Base-by-base conservation (phyloP, 2,888 invertebrate species). In the Caradrina kadenii region DNA sequence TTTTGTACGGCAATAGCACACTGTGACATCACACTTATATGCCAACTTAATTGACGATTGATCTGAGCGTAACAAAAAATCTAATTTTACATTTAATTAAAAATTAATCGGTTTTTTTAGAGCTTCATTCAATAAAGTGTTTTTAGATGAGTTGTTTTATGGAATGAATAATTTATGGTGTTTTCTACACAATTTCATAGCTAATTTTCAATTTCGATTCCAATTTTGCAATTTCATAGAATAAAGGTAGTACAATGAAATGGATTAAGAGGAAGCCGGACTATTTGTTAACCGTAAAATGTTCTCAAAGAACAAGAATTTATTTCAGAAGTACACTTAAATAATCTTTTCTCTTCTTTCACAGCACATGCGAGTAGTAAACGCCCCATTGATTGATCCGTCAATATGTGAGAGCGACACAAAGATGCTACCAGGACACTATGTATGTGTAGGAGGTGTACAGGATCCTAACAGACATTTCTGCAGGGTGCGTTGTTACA, bases 391-490 rank as follows among this genome's bases (percentile, higher is more conserved):
- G 1, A 92, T 96, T 56, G 94, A 93, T 8, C 62, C 93, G 0
- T 72, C 88, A 0, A 92, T 96, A 42, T 96, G 95, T 62, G 93
- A 95, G 61, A 76, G 88, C 2, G 89, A 88, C 68, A 93, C 95
- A 7, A 92, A 92, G 63, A 87, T 94, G 77, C 59, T 91, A 58
- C 91, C 93, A 8, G 94, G 93, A 1, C 90, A 93, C 66, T 95
- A 92, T 72, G 86, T 96, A 72, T 96, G 95, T 60, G 73, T 93
- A 2, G 93, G 93, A 45, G 95, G 95, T 2, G 94, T 95, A 0
- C 94, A 94, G 62, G 95, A 96, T 69, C 93, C 94, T 2, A 92
- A 95, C 81, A 84, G 94, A 69, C 93, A 95, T 63, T 94, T 94
- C 67, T 96, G 95, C 77, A 90, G 95, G 86, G 95, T 95, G 85